Evolutionary conservation across 2,888 invertebrate species (phyloP).

Genomic region (Mystacides longicornis): DNA sequence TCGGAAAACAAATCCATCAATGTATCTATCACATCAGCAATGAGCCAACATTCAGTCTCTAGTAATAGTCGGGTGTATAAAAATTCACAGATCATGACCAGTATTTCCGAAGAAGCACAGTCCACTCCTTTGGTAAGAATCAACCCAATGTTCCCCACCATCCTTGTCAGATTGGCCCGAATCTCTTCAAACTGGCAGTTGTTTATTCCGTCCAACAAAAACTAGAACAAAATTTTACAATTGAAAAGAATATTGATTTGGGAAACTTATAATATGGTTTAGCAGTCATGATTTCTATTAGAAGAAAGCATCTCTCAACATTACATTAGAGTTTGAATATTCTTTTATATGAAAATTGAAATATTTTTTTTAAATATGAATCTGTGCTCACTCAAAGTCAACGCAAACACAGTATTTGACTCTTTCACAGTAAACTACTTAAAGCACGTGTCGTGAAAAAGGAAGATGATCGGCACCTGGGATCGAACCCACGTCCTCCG

Average conservation of each 20-base stretch:
- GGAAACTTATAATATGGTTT: no score
- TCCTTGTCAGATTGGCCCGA: constrained; percentile 51
- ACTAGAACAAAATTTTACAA: constrained; percentile 31
- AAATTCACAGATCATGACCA: constrained; percentile 45
- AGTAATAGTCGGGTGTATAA: constrained; percentile 53
- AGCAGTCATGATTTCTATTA: no score
- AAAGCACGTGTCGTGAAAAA: no score
- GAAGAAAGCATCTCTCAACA: no score
- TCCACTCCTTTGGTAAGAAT: constrained; percentile 39
- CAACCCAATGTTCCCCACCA: constrained; percentile 51
- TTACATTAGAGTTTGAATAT: no score
- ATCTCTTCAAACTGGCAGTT: constrained; percentile 49
- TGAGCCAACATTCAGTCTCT: constrained; percentile 61
- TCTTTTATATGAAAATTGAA: no score
- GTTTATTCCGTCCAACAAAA: constrained; percentile 47
- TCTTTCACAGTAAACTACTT: no score
- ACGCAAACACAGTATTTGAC: no score
- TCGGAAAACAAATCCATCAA: constrained; percentile 72
- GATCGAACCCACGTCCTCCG: no score
- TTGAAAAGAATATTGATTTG: not conserved
- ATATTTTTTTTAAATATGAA: no score
- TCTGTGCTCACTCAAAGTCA: no score
- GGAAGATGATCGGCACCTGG: no score
- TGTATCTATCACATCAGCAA: constrained; percentile 68
- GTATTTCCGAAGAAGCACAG: constrained; percentile 30